Base-by-base conservation (phyloP, 2,113 vertebrate genomes). In the Pelobates fuscus region DNA sequence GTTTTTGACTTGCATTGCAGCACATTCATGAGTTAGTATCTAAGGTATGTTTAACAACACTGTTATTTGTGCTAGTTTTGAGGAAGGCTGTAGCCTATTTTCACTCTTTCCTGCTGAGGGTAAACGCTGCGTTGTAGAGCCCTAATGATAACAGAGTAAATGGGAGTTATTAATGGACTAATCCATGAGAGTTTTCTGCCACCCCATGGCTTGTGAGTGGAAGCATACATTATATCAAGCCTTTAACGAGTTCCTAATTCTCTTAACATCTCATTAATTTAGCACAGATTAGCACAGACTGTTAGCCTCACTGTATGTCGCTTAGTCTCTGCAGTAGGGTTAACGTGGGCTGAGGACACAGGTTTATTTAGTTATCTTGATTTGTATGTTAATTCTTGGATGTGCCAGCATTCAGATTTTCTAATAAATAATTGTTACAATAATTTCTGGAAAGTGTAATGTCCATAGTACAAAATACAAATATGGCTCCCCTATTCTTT, bases 211-310 rank as follows among this genome's bases (percentile, higher is more conserved):
- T 59, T 78, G 58, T 67, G 61, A 77, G 58, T 21, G 30, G 66
- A 57, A 71, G 73, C 41, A 29, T 54, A 58, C 70, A 73, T 77
- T 73, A 73, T 57, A 80, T 68, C 61, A 44, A 78, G 30, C 10
- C 15, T 74, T 77, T 65, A 66, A 77, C 20, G 2, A 24, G 62
- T 59, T 65, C 76, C 63, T 49, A 61, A 30, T 23, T 55, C 67
- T 78, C 55, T 77, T 70, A 71, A 67, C 46, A 62, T 64, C 57
- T 78, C 63, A 76, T 70, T 82, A 72, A 77, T 73, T 78, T 65
- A 77, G 27, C 59, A 25, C 61, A 74, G 67, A 76, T 59, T 77
- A 67, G 2, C n/a, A 81, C 24, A 77, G 68, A 18, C 71, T n/a
- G 20, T 62, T 14, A 71, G 24, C 49, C 72, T 75, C 67, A 18